Evolutionary conservation across 2,888 invertebrate genomes (phyloP).

Genomic region (Zele albiditarsus): DNA sequence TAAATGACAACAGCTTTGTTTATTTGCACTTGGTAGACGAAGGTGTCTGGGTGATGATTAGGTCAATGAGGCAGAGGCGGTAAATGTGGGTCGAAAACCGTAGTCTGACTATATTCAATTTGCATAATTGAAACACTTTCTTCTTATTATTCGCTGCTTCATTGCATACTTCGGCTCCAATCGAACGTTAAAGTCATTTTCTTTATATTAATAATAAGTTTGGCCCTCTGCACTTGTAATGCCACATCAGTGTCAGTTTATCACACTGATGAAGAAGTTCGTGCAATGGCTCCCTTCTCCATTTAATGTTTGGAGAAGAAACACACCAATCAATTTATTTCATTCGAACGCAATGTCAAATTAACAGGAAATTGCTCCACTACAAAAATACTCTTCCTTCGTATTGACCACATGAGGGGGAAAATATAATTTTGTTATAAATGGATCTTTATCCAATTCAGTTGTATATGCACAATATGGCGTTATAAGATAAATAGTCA

Average conservation of each 20-base stretch:
- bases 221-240: background rate
- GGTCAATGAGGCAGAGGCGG: slow-evolving; percentile 1
- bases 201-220: background rate
- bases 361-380: background rate
- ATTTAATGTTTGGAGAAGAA: slow-evolving; percentile 49
- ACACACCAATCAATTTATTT: slow-evolving; percentile 50
- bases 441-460: background rate
- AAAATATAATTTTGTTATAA: slow-evolving; percentile 1
- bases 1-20: background rate
- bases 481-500: slow-evolving; percentile 2
- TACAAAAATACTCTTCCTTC: background rate
- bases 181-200: background rate
- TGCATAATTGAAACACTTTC: slow-evolving; percentile 16
- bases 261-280: slow-evolving; percentile 44
- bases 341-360: slow-evolving; percentile 3
- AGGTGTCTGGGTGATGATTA: slow-evolving; percentile 5
- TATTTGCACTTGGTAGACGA: background rate
- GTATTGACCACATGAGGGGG: background rate
- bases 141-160: background rate
- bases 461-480: background rate
- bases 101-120: slow-evolving; percentile 7
- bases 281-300: slow-evolving; percentile 48
- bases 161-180: background rate
- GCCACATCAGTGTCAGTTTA: slow-evolving; percentile 46
- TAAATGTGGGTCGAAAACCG: slow-evolving; percentile 21